Evolutionary conservation across 2,113 vertebrate genomes (phyloP).

Genomic region (Pimephales promelas): DNA sequence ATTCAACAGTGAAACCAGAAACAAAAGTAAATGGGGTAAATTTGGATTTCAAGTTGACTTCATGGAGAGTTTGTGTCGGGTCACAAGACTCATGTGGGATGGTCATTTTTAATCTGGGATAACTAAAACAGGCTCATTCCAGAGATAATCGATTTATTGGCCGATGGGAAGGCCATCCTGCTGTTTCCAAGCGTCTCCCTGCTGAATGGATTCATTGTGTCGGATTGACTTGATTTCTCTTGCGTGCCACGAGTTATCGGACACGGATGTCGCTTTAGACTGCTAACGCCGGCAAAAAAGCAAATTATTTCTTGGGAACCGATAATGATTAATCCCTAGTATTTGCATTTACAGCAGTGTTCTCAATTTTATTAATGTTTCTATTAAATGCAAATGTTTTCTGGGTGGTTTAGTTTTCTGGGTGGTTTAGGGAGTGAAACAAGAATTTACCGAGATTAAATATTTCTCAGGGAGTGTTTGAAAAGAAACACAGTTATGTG

Average conservation of each 20-base stretch:
- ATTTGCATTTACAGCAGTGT: background rate
- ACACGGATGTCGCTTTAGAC: background rate
- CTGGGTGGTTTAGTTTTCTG: background rate
- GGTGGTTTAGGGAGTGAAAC: background rate
- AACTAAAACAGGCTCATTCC: slow-evolving; percentile 27
- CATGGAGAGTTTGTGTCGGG: background rate
- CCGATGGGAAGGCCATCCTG: slow-evolving; percentile 2
- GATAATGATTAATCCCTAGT: background rate
- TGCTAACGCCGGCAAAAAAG: background rate
- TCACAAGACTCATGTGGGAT: background rate
- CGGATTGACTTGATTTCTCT: background rate
- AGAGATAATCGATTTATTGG: slow-evolving; percentile 30
- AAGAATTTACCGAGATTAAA: background rate
- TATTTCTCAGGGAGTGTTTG: slow-evolving; percentile 17
- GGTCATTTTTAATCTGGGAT: slow-evolving; percentile 24
- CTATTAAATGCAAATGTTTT: background rate
- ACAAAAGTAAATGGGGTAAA: background rate
- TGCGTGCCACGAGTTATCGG: background rate
- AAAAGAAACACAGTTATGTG: background rate
- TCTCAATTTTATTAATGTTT: background rate
- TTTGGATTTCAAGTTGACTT: background rate
- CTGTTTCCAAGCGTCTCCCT: slow-evolving; percentile 20
- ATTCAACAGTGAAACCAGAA: background rate
- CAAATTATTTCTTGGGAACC: background rate
- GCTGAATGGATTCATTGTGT: slow-evolving; percentile 22